A percentile compares a stretch with the other conserved stretches of the same genome.
Evolutionary conservation across 2,113 vertebrate species (phyloP).

Genomic region (Abramis brama): DNA sequence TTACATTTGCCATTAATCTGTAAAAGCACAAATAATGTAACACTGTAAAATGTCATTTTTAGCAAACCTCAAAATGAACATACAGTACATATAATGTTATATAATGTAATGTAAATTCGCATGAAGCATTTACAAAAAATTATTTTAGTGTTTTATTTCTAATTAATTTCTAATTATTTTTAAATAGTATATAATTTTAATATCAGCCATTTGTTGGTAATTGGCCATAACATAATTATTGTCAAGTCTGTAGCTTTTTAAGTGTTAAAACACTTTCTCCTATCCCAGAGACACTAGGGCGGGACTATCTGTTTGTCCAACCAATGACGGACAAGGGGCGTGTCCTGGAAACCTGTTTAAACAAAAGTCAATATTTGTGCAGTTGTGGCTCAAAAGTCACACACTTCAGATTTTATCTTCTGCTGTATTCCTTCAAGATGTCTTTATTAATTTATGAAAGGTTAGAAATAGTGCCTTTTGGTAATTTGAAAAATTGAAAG

Average conservation of each 20-base stretch:
- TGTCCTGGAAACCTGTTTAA: not conserved
- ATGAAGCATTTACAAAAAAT: not conserved
- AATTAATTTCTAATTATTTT: not conserved
- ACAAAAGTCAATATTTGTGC: not conserved
- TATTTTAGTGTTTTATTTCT: not conserved
- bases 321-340: not conserved
- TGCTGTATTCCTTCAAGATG: not conserved
- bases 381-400: not conserved
- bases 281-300: not conserved
- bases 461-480: not conserved
- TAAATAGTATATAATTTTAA: not conserved
- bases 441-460: not conserved
- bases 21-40: not conserved
- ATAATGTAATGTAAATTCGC: not conserved
- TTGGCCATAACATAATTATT: not conserved
- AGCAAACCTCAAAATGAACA: not conserved
- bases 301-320: not conserved
- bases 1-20: not conserved
- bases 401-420: not conserved
- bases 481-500: not conserved
- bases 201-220: not conserved
- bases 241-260: not conserved
- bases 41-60: not conserved
- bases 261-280: not conserved
- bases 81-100: not conserved